Conservation (phyloP, 1,140 invertebrate species). For the Antheraea pernyi region DNA sequence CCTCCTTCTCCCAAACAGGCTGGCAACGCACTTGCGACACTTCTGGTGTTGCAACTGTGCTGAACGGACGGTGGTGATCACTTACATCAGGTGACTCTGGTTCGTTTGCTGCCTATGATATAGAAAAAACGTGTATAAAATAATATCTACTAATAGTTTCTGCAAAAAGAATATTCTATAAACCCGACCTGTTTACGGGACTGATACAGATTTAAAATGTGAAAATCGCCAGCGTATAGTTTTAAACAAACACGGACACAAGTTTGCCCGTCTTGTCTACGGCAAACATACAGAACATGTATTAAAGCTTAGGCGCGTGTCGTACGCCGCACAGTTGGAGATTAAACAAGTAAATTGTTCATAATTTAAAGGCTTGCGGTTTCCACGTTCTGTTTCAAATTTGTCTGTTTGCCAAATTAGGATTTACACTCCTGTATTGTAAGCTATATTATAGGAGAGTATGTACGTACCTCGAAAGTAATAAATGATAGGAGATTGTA, state of each 20-base stretch:
- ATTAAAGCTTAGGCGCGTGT: constrained; percentile 13
- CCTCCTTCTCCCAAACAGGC: too few species aligned
- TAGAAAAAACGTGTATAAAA: too few species aligned
- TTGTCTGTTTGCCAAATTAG: not conserved
- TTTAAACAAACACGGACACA: not conserved
- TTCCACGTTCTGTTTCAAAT: not conserved
- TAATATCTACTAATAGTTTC: not conserved
- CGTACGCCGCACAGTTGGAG: not conserved
- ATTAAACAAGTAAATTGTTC: constrained; percentile 3
- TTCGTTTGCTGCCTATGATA: too few species aligned
- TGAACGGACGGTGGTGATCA: too few species aligned
- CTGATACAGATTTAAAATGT: not conserved
- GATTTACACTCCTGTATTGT: not conserved
- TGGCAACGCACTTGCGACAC: too few species aligned
- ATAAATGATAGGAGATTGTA: too few species aligned
- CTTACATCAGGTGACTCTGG: too few species aligned
- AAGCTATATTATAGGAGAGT: too few species aligned
- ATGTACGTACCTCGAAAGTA: too few species aligned
- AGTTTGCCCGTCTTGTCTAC: not conserved
- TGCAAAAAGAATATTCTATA: not conserved
- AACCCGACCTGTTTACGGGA: not conserved
- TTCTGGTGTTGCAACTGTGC: too few species aligned
- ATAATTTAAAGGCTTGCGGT: constrained; percentile 1
- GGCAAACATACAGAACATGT: constrained; percentile 6
- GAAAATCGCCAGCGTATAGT: not conserved